These are phyloP conservation scores for Papilio xuthus DNA, from an alignment of 1,140 invertebrate species.

Conservation along the genomic window DNA sequence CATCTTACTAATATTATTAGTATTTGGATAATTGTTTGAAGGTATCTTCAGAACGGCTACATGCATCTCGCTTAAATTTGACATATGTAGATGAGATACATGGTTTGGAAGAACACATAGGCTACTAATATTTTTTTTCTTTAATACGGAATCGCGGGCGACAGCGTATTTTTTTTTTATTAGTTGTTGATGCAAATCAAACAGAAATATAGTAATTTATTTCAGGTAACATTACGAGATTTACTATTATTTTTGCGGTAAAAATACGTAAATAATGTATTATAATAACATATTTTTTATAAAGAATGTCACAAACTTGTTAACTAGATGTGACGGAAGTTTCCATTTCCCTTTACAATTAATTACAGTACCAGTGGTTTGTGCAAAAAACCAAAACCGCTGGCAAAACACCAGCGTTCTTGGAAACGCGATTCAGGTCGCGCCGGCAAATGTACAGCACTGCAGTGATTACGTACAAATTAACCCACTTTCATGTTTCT, in stretches of 20 bases:
- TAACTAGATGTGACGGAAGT: conserved; percentile 1
- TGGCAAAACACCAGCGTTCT: conserved; percentile 24
- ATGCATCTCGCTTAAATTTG: too few species aligned
- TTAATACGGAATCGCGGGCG: too few species aligned
- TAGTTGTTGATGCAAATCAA: too few species aligned
- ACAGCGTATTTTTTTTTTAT: too few species aligned
- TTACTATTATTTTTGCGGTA: not conserved
- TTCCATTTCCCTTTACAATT: conserved; percentile 10
- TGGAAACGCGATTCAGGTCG: conserved; percentile 24
- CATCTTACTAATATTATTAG: too few species aligned
- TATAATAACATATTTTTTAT: not conserved
- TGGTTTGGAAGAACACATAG: too few species aligned
- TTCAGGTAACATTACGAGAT: too few species aligned
- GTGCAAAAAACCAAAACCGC: conserved; percentile 26
- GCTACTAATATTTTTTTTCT: too few species aligned
- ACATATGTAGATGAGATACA: too few species aligned
- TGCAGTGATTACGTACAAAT: conserved; percentile 32
- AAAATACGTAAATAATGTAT: not conserved
- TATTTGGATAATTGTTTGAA: too few species aligned
- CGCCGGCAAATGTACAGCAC: conserved; percentile 21
- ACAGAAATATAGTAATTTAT: too few species aligned
- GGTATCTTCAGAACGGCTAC: too few species aligned
- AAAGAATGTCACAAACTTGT: not conserved
- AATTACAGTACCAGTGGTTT: conserved; percentile 10
- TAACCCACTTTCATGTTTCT: conserved; percentile 27